Percentiles rank a stretch among this genome's conserved stretches.
These are phyloP conservation scores for Stegastes partitus DNA, from an alignment of 2,113 vertebrate species.

Conservation along the genomic window DNA sequence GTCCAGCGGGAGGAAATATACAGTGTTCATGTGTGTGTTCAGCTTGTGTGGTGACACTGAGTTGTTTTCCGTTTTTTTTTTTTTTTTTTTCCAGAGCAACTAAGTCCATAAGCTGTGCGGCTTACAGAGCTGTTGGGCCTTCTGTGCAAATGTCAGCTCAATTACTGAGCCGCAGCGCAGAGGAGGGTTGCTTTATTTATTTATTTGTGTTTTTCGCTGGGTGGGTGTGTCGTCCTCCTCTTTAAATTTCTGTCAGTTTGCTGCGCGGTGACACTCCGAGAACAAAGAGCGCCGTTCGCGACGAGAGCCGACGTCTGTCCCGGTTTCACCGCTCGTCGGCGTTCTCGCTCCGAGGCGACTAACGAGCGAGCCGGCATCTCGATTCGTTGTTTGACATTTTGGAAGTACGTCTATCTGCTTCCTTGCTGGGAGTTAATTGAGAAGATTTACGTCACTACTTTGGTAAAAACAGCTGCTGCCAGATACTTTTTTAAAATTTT, in stretches of 20 bases:
- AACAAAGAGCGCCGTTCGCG: no score
- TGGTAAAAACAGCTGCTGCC: no score
- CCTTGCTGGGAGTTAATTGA: no score
- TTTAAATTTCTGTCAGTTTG: background rate
- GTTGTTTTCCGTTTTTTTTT: background rate
- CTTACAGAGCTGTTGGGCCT: constrained; percentile 1
- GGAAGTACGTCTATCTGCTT: no score
- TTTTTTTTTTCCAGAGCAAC: background rate
- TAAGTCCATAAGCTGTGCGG: constrained; percentile 8
- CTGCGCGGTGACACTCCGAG: background rate
- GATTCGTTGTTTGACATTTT: no score
- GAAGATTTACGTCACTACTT: no score
- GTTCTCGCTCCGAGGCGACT: no score
- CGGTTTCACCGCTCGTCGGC: no score
- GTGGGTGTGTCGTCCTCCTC: background rate
- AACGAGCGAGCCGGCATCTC: no score
- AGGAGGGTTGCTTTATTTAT: background rate
- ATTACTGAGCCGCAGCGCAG: background rate
- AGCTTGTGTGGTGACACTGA: constrained; percentile 8
- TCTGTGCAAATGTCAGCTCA: background rate
- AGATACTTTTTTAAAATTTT: no score
- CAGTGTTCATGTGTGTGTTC: background rate
- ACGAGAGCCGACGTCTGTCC: no score
- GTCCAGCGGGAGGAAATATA: background rate
- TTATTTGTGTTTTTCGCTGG: no score